These are phyloP conservation scores for Ophiodon elongatus DNA, from an alignment of 2,113 vertebrate species.

Conservation along the genomic window DNA sequence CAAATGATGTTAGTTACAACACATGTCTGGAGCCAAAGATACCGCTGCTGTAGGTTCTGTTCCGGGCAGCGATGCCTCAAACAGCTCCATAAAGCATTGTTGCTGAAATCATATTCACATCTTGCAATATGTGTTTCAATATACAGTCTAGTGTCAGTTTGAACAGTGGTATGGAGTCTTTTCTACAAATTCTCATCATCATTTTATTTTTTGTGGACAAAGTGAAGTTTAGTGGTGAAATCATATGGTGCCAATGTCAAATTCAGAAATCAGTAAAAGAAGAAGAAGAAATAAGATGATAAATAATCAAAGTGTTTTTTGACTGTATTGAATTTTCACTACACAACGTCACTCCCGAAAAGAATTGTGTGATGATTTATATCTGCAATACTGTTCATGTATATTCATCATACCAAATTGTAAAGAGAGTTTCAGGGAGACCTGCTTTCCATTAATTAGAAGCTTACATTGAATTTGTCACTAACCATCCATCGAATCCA, in stretches of 20 bases:
- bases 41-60: not conserved
- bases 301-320: not conserved
- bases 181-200: not conserved
- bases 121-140: not conserved
- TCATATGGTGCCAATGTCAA: not conserved
- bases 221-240: not conserved
- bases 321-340: not conserved
- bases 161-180: not conserved
- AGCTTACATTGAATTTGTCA: conserved; percentile 1
- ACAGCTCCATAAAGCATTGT: not conserved
- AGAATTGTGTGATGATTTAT: not conserved
- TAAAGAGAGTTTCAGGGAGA: not conserved
- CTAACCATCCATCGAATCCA: not conserved
- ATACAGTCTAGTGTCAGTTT: not conserved
- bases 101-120: not conserved
- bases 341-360: not conserved
- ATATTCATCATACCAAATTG: not conserved
- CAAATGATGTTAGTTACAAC: not conserved
- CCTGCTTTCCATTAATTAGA: conserved; percentile 21
- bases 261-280: not conserved
- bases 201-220: not conserved
- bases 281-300: too few species aligned
- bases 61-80: not conserved
- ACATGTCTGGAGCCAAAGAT: not conserved
- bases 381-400: not conserved